phyloP scores from a whole-genome alignment of 2,888 invertebrate genomes.

The Eupsilia transversa region DNA sequence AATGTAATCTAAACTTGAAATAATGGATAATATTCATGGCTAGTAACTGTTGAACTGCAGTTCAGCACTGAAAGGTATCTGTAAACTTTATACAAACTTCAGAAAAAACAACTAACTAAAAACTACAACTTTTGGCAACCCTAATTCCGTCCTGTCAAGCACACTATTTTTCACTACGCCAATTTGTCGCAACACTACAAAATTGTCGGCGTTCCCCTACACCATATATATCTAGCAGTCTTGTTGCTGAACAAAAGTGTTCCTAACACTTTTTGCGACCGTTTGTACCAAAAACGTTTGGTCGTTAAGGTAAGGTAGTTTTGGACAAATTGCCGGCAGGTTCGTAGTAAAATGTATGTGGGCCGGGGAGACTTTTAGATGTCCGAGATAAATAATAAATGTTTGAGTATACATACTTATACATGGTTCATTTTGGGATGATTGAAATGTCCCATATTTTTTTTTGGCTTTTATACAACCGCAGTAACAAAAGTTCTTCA shows the following conservation, averaged over 20 bases:
- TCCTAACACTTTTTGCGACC: constrained; percentile 49
- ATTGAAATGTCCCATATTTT: background rate
- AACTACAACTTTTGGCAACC: constrained; percentile 40
- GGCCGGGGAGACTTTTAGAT: constrained; percentile 9
- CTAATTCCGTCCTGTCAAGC: constrained; percentile 37
- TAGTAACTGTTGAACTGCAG: background rate
- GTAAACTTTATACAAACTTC: background rate
- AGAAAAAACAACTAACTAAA: constrained; percentile 8
- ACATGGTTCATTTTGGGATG: background rate
- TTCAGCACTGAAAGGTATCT: background rate
- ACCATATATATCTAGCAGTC: constrained; percentile 56
- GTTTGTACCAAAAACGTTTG: constrained; percentile 56
- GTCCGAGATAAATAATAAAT: constrained; percentile 16
- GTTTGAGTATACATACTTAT: background rate
- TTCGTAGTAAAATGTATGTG: constrained; percentile 37
- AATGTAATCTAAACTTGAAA: background rate
- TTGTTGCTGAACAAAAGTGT: constrained; percentile 64
- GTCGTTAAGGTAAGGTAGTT: constrained; percentile 62
- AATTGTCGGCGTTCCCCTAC: constrained; percentile 64
- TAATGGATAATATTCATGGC: background rate
- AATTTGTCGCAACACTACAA: constrained; percentile 72
- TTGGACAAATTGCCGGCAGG: constrained; percentile 55
- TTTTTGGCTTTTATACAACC: no score
- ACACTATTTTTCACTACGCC: constrained; percentile 71
- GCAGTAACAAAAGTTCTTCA: no score